These are phyloP conservation scores for Danio tinwini DNA, from an alignment of 2,797 vertebrate genomes.

Conservation along the genomic window DNA sequence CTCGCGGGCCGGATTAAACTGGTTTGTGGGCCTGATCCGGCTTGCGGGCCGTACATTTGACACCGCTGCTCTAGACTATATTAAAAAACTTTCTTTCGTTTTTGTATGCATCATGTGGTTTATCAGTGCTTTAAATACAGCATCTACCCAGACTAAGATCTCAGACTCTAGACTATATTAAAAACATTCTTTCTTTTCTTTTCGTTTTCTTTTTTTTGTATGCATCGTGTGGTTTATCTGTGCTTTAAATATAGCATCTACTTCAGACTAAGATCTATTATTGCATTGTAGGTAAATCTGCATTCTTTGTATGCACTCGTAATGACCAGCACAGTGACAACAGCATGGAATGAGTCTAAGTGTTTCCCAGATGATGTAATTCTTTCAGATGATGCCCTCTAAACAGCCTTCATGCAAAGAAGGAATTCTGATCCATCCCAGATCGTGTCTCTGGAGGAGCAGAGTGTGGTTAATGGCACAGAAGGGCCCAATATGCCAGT, in stretches of 20 bases:
- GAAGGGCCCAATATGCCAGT: constrained; percentile 47
- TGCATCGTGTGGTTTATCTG: neutral
- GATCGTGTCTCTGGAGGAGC: constrained; percentile 3
- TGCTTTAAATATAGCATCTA: neutral
- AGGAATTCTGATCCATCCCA: constrained; percentile 7
- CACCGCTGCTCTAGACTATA: too few species aligned
- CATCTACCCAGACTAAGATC: neutral
- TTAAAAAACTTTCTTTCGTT: neutral
- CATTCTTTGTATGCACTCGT: constrained; percentile 10
- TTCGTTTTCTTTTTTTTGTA: too few species aligned
- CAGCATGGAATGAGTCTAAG: neutral
- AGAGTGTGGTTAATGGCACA: constrained; percentile 55
- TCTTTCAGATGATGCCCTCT: constrained; percentile 4
- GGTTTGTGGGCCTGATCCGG: too few species aligned
- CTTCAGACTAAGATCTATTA: neutral
- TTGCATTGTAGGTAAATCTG: neutral
- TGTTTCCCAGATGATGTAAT: constrained; percentile 17
- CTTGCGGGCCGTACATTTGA: too few species aligned
- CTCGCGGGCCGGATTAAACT: too few species aligned
- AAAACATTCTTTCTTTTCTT: neutral
- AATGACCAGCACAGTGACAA: neutral
- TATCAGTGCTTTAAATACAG: neutral
- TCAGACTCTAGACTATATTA: too few species aligned
- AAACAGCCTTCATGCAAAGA: constrained; percentile 27
- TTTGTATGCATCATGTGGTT: neutral